Evolutionary conservation across 2,113 vertebrate species (phyloP).

Genomic region (Corythaixoides concolor): DNA sequence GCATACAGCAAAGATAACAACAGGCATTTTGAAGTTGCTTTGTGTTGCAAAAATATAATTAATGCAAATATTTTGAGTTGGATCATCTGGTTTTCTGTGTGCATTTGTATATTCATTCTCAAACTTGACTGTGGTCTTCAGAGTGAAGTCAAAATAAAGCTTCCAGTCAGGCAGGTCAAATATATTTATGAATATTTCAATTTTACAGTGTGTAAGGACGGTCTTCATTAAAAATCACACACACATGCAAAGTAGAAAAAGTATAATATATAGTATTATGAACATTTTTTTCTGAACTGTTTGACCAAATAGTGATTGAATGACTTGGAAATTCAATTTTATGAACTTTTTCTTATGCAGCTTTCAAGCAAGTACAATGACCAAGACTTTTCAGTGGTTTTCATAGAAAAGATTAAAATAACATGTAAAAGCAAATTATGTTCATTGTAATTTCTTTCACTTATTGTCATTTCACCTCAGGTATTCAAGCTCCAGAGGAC

Average conservation of each 20-base stretch:
- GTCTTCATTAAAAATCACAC: background rate
- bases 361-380: background rate
- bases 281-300: background rate
- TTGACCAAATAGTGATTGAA: background rate
- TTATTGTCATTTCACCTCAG: background rate
- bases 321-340: background rate
- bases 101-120: background rate
- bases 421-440: background rate
- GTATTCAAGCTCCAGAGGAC: background rate
- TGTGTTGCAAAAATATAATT: background rate
- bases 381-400: background rate
- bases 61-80: background rate
- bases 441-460: background rate
- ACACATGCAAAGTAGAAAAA: background rate
- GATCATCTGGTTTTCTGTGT: background rate
- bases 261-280: background rate
- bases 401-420: background rate
- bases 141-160: background rate
- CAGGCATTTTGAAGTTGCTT: background rate
- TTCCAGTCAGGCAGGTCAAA: background rate
- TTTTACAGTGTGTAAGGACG: background rate
- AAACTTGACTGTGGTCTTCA: background rate
- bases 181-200: background rate
- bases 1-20: background rate
- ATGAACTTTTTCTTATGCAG: background rate